These are phyloP conservation scores for Tetramorium alpestre DNA, from an alignment of 1,140 invertebrate genomes.

Conservation along the genomic window DNA sequence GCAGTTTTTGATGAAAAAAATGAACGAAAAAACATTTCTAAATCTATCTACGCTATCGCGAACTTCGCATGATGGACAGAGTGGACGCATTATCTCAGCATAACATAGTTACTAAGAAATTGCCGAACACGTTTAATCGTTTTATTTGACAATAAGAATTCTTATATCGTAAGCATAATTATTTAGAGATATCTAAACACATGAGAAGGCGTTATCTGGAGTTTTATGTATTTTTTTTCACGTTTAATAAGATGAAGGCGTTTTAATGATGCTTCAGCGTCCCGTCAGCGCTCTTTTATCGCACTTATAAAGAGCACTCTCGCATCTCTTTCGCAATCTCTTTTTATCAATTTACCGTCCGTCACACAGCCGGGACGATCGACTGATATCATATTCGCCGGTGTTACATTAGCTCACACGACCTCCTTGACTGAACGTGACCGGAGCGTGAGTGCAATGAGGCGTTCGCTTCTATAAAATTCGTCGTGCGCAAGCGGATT, in stretches of 20 bases:
- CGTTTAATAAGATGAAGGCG: slow-evolving; percentile 12
- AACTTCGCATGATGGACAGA: neutral
- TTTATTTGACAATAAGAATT: slow-evolving; percentile 3
- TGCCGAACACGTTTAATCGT: neutral
- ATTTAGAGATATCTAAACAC: neutral
- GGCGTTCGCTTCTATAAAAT: slow-evolving; percentile 22
- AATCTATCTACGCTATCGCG: neutral
- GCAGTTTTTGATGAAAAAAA: neutral
- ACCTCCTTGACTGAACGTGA: slow-evolving; percentile 40
- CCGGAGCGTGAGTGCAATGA: slow-evolving; percentile 24
- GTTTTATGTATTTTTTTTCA: slow-evolving; percentile 13
- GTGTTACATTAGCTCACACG: slow-evolving; percentile 46
- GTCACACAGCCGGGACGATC: slow-evolving; percentile 13
- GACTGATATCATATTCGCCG: slow-evolving; percentile 41
- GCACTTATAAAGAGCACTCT: slow-evolving; percentile 3
- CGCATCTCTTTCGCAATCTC: slow-evolving; percentile 49
- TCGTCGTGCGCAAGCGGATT: slow-evolving; percentile 48
- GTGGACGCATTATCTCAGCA: neutral
- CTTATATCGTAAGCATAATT: neutral
- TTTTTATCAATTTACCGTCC: slow-evolving; percentile 51
- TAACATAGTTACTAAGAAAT: neutral
- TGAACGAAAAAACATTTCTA: neutral
- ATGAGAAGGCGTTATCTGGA: neutral
- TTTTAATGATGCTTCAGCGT: neutral
- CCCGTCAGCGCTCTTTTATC: slow-evolving; percentile 34